A percentile compares a stretch with the other conserved stretches of the same genome.
Evolutionary conservation across 2,113 vertebrate species (phyloP).

Genomic region (Calidris pugnax): DNA sequence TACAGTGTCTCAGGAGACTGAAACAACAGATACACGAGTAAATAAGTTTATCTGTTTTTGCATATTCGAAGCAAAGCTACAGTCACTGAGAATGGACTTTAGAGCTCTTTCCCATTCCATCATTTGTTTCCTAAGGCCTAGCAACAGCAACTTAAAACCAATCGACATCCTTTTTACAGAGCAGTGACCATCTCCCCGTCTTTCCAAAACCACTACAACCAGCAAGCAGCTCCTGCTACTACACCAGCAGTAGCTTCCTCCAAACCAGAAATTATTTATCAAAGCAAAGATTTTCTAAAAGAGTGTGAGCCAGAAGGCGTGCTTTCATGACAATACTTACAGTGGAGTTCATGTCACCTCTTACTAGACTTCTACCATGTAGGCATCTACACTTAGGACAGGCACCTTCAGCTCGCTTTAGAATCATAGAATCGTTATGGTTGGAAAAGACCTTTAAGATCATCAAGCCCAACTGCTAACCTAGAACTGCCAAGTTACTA

Average conservation of each 20-base stretch:
- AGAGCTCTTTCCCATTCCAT: neutral
- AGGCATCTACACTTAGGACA: too few species aligned
- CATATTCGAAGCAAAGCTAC: neutral
- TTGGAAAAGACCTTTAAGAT: neutral
- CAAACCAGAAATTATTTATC: neutral
- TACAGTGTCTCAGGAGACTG: neutral
- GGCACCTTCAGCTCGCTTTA: neutral
- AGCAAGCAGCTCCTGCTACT: neutral
- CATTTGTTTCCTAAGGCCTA: neutral
- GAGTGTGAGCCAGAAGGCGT: neutral
- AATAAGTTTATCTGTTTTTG: neutral
- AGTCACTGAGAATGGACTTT: neutral
- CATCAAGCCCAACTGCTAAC: neutral
- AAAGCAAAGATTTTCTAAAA: neutral
- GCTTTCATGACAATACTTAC: neutral
- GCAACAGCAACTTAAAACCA: neutral
- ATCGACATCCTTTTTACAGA: neutral
- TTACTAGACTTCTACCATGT: neutral
- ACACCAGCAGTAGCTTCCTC: neutral
- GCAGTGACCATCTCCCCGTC: neutral
- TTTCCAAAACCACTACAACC: neutral
- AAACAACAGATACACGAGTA: neutral
- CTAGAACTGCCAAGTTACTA: too few species aligned
- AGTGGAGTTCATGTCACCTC: neutral
- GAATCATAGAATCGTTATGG: neutral